phyloP scores from a whole-genome alignment of 2,888 invertebrate species.

The Philaethria dido region DNA sequence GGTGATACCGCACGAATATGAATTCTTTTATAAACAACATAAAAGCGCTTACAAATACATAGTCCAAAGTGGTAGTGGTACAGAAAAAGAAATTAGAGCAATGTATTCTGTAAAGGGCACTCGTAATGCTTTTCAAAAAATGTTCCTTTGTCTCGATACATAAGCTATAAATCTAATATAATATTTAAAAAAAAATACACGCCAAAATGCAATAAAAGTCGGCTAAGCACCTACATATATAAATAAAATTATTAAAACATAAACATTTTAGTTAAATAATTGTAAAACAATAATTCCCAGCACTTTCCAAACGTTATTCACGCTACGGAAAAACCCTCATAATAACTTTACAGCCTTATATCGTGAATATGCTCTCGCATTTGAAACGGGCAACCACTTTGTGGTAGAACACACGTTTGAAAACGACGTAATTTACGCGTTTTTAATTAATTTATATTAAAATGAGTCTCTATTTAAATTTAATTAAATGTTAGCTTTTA shows the following conservation, averaged over 20 bases:
- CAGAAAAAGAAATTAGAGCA: no score
- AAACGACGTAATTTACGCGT: constrained; percentile 2
- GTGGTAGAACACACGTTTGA: constrained; percentile 9
- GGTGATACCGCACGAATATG: no score
- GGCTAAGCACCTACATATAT: background rate
- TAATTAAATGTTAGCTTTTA: constrained; percentile 6
- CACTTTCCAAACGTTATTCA: constrained; percentile 17
- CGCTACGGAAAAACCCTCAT: constrained; percentile 17
- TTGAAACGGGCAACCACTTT: constrained; percentile 21
- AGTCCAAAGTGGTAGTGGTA: no score
- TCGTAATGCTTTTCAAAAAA: no score
- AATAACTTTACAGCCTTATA: constrained; percentile 20
- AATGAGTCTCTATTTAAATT: background rate
- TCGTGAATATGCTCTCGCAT: constrained; percentile 13
- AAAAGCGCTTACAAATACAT: no score
- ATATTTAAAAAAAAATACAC: no score
- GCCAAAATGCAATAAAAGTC: no score
- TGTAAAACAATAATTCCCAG: constrained; percentile 4
- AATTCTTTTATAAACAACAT: no score
- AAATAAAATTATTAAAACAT: background rate
- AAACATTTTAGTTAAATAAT: constrained; percentile 1
- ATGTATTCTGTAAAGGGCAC: no score
- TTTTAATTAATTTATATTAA: constrained; percentile 12
- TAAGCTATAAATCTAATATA: no score
- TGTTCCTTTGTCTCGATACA: no score